Conservation (phyloP, 2,888 invertebrate genomes). For the Heliconius erato region DNA sequence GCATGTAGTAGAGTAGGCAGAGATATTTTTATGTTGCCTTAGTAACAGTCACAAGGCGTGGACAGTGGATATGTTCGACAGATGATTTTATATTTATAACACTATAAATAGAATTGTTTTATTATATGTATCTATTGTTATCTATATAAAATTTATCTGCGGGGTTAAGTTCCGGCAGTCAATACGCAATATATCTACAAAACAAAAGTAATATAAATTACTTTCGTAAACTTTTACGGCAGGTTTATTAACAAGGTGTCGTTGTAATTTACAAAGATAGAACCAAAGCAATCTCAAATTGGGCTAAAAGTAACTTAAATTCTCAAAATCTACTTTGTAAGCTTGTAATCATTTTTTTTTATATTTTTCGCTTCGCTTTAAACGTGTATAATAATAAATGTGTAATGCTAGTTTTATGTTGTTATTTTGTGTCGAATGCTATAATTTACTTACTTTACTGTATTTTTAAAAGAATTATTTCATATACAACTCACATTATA, state of each 20-base stretch:
- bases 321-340: conserved; percentile 8
- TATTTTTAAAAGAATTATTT: background rate
- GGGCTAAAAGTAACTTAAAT: background rate
- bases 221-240: too few species aligned
- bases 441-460: conserved; percentile 1
- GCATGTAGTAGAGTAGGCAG: too few species aligned
- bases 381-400: background rate
- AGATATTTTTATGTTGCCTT: too few species aligned
- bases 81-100: too few species aligned
- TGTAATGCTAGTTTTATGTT: background rate
- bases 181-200: background rate
- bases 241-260: background rate
- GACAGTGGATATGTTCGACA: too few species aligned
- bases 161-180: background rate
- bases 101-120: too few species aligned
- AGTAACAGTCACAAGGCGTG: too few species aligned
- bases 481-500: background rate
- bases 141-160: too few species aligned
- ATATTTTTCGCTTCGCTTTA: background rate
- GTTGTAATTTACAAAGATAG: conserved; percentile 20
- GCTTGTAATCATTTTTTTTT: background rate
- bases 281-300: conserved; percentile 22
- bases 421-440: background rate
- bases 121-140: too few species aligned
- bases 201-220: too few species aligned